Evolutionary conservation across 2,797 vertebrate species (phyloP), one percentile per base, ranked within the genome.

Genomic region (Catostomus latipinnis): DNA sequence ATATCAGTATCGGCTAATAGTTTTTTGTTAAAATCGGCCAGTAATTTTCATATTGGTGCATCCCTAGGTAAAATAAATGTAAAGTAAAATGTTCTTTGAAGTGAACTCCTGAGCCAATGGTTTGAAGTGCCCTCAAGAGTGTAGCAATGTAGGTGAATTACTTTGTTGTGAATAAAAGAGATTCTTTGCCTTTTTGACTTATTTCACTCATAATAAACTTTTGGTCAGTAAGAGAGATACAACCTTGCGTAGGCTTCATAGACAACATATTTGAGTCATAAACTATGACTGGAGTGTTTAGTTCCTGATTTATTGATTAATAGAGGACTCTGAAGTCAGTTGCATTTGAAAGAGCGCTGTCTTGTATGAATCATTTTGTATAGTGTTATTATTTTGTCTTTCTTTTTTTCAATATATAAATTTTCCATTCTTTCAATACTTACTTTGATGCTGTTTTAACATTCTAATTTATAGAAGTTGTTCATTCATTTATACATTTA

Each of bases 101-200:
- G 48, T 48, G 2, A 34, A 34, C 14, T 46, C 4, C 52, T 18
- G 2, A n/a, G 57, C 56, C 11, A 45, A 72, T 8, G 16, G 53
- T 10, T 61, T n/a, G 12, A 62, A 62, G 6, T 10, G 18, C 48
- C 12, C 8, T 4, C 1, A 74, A 52, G 13, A 14, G 13, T 45
- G 8, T 66, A 13, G 66, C 45, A 34, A 70, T 54, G 50, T 5
- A n/a, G 46, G 16, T 22, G 10, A 50, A 73, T 34, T 57, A 7
- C 45, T 46, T 65, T 13, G 14, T 66, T 22, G 10, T 57, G 14
- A 66, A 56, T 63, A 76, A 76, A 76, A 66, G 10, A 66, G 49
- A 75, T 10, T 46, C 1, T 56, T 12, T 65, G 14, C 49, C n/a
- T 34, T 34, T 14, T 18, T 43, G 34, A 9, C 9, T 53, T 8